Evolutionary conservation across 2,797 vertebrate genomes (phyloP).

Genomic region (Protonibea diacanthus): DNA sequence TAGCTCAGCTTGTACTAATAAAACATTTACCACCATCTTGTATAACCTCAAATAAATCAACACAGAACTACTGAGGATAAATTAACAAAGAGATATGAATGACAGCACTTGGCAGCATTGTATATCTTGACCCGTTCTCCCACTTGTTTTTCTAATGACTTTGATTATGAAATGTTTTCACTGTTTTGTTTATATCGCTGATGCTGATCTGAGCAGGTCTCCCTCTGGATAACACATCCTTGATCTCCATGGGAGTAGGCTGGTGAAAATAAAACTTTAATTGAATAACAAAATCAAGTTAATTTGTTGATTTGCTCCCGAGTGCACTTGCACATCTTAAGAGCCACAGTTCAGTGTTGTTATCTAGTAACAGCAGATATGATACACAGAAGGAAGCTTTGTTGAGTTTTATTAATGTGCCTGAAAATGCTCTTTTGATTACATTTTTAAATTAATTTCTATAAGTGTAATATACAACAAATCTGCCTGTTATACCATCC

Average conservation of each 20-base stretch:
- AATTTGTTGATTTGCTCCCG: not conserved
- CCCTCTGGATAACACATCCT: not conserved
- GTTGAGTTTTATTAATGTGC: not conserved
- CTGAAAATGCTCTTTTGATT: not conserved
- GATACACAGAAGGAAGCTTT: not conserved
- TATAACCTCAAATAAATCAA: not conserved
- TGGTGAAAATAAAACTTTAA: not conserved
- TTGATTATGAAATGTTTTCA: conserved; percentile 1
- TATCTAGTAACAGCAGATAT: not conserved
- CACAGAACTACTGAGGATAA: not conserved
- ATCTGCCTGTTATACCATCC: not conserved
- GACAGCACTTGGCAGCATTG: not conserved
- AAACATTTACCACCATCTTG: conserved; percentile 21
- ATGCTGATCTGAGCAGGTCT: not conserved
- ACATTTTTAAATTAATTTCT: not conserved
- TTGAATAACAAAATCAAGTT: not conserved
- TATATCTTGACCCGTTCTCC: not conserved
- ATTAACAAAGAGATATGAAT: not conserved
- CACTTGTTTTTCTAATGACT: not conserved
- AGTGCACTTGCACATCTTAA: not conserved
- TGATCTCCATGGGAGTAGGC: not conserved
- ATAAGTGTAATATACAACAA: not conserved
- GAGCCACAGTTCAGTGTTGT: not conserved
- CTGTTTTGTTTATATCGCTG: not conserved
- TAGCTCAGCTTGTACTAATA: conserved; percentile 1